Evolutionary conservation across 2,113 vertebrate species (phyloP).

Genomic region (Antennarius striatus): DNA sequence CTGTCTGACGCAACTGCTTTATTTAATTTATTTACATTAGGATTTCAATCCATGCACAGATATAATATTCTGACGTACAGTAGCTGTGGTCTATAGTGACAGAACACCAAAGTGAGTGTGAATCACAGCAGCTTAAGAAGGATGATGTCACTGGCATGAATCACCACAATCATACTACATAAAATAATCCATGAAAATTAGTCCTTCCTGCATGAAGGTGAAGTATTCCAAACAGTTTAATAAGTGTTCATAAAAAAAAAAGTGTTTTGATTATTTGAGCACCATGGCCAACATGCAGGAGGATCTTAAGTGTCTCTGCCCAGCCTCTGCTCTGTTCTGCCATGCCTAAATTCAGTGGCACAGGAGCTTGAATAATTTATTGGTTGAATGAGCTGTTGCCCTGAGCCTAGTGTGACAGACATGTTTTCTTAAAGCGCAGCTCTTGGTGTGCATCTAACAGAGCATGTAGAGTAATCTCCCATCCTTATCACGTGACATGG

Average conservation of each 20-base stretch:
- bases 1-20: constrained; percentile 40
- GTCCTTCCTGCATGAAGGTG: background rate
- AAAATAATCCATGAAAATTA: background rate
- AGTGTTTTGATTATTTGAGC: constrained; percentile 22
- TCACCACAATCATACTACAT: constrained; percentile 4
- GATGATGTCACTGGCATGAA: constrained; percentile 41
- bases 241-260: background rate
- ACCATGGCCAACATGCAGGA: background rate
- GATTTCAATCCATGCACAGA: constrained; percentile 13
- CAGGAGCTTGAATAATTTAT: constrained; percentile 78
- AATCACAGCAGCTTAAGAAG: constrained; percentile 19
- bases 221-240: constrained; percentile 7
- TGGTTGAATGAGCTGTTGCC: constrained; percentile 56
- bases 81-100: background rate
- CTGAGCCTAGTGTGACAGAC: constrained; percentile 49
- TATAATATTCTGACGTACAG: background rate
- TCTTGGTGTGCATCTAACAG: constrained; percentile 17
- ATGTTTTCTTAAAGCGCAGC: constrained; percentile 65
- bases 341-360: constrained; percentile 67
- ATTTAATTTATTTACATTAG: constrained; percentile 48
- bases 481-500: background rate
- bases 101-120: constrained; percentile 8
- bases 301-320: constrained; percentile 24
- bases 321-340: constrained; percentile 33
- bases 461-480: constrained; percentile 8